Base-by-base conservation (phyloP, 1,140 invertebrate genomes). In the Dreissena polymorpha region DNA sequence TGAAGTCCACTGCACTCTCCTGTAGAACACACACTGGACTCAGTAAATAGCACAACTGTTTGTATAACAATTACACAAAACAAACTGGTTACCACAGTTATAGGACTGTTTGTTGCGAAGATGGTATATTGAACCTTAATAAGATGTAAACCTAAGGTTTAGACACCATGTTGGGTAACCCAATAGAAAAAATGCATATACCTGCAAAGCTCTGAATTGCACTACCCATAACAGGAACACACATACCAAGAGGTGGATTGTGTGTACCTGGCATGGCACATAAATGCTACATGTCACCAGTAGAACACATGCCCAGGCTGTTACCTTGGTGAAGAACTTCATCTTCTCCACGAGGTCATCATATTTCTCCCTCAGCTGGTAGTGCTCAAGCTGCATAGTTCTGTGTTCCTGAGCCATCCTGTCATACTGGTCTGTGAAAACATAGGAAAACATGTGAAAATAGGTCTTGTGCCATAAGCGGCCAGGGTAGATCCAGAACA, bases 301-400 rank as follows among this genome's bases (percentile, higher is more conserved):
- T 8, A 39, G 39, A 39, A 39, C 39, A 39, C 39, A 39, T 39
- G 39, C 39, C 2, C 39, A 39, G 39, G 39, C 39, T 72, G 77
- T 70, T 83, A 92, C 92, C 88, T 91, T 92, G 12, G 91, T 92
- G 81, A 93, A 93, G 86, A 93, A 93, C 77, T 89, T 91, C 90
- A 93, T 91, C 73, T 93, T 93, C 70, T 93, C 91, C 72, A 91
- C 89, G n/a, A 93, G 85, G 73, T 93, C 93, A 84, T 94, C 93
- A 85, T 90, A 89, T 82, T 93, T 86, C 78, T 93, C 91, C 84
- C 93, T 93, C 70, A 93, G 74, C 49, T 91, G 88, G 85, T 88
- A 93, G 84, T 92, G 91, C 57, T 92, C 85, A 18, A 91, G 74
- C 78, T 91, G 90, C 57, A 93, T 80, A 65, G 93, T 89, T 55